Evolutionary conservation across 2,113 vertebrate genomes (phyloP).

Genomic region (Ahaetulla prasina): DNA sequence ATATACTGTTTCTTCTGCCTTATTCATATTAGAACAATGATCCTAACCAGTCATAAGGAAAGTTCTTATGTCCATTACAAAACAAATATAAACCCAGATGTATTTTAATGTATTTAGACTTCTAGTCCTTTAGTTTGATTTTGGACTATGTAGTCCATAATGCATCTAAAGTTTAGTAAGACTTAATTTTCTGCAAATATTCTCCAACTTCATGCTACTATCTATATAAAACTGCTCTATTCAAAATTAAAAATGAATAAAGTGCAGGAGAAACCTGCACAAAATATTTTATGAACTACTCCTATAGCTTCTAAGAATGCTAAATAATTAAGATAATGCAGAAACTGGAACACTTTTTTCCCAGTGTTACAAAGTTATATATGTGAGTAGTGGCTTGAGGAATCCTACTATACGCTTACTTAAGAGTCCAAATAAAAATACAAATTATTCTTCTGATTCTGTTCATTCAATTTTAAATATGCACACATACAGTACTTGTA

Average conservation of each 20-base stretch:
- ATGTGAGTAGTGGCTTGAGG: not conserved
- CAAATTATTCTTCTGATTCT: not conserved
- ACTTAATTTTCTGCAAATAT: not conserved
- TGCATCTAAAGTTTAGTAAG: not conserved
- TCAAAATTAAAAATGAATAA: not conserved
- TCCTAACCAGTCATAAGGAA: not conserved
- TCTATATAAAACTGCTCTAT: not conserved
- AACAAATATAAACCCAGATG: not conserved
- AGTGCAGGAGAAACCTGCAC: not conserved
- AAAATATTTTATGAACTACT: not conserved
- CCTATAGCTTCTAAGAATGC: not conserved
- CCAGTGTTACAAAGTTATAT: not conserved
- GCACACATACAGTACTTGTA: not conserved
- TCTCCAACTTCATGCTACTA: not conserved
- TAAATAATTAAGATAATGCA: not conserved
- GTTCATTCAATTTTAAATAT: not conserved
- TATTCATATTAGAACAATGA: not conserved
- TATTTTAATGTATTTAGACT: constrained; percentile 1
- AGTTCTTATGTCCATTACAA: constrained; percentile 7
- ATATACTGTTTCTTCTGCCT: not conserved
- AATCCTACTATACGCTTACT: not conserved
- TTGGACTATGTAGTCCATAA: not conserved
- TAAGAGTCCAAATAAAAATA: not conserved
- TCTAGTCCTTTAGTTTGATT: not conserved
- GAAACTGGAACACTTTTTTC: not conserved